Evolutionary conservation across 2,888 invertebrate genomes (phyloP), one percentile per base, ranked within the genome.

Genomic region (Craniophora ligustri): DNA sequence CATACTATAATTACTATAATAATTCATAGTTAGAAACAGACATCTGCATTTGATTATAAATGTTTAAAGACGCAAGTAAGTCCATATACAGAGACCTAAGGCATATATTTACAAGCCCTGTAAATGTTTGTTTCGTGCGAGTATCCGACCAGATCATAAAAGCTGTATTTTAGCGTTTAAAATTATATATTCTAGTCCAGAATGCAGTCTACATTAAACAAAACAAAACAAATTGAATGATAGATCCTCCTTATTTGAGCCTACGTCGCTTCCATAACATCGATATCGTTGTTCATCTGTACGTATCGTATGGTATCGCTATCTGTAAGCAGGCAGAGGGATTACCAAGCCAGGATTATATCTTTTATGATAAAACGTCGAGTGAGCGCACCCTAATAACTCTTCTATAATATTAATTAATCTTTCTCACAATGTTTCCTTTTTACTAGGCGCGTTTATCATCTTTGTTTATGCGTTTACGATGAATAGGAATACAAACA

Each of bases 331-430:
- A 74, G 51, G 54, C 53, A 53, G 77, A 75, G 76, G 85, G 86
- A 85, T 85, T 81, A 81, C 81, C 64, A 65, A 63, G 69, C 75
- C 69, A 70, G 77, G 84, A 85, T 86, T 86, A 86, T 83, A 84
- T 83, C 83, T 83, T 85, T 81, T 85, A 82, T 85, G 84, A 87
- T 88, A 85, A 84, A 86, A 82, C 74, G 78, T 51, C 67, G 76
- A 78, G 70, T 59, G 66, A 61, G 59, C 70, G 56, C 69, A 53
- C 75, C 72, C 62, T 71, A 79, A 84, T 86, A 82, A 80, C 78
- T 80, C 73, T 42, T 46, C 63, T 76, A 69, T 71, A 64, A 67
- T 75, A 78, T 84, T 85, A 86, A 87, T 87, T 86, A 84, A 81
- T 82, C 76, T 77, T 79, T 69, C 61, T 69, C 55, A 50, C 64